Conservation (phyloP, 2,113 vertebrate genomes). For the Hippoglossus stenolepis region DNA sequence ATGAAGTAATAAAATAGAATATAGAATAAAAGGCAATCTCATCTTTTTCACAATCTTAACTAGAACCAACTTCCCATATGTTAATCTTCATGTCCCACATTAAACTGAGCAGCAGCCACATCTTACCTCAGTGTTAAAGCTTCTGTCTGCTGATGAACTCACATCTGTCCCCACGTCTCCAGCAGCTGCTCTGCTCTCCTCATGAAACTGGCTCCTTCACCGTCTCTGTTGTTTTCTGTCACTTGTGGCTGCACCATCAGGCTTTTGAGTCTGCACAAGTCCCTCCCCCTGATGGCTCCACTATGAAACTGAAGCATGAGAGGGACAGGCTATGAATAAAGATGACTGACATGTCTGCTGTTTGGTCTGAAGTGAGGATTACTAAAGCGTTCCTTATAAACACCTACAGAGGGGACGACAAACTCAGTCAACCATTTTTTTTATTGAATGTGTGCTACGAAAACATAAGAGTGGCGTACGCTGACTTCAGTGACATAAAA, state of each 20-base stretch:
- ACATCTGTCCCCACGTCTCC: slow-evolving; percentile 23
- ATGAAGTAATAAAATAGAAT: neutral
- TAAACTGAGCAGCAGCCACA: neutral
- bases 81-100: slow-evolving; percentile 7
- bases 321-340: slow-evolving; percentile 48
- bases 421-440: slow-evolving; percentile 48
- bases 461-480: slow-evolving; percentile 24
- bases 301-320: slow-evolving; percentile 59
- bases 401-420: neutral
- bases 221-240: slow-evolving; percentile 54
- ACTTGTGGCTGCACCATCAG: slow-evolving; percentile 37
- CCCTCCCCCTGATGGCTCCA: slow-evolving; percentile 70
- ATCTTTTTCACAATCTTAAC: neutral
- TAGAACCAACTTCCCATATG: slow-evolving; percentile 39
- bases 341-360: slow-evolving; percentile 17
- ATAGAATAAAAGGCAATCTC: neutral
- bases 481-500: slow-evolving; percentile 24
- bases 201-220: slow-evolving; percentile 27
- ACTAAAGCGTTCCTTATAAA: neutral
- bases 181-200: slow-evolving; percentile 33
- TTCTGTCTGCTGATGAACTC: slow-evolving; percentile 28
- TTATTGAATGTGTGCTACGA: slow-evolving; percentile 65
- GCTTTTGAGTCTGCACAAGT: slow-evolving; percentile 62
- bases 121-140: slow-evolving; percentile 25
- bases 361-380: neutral